Evolutionary conservation across 92 coral and sea anemone genomes (phyloP).

Genomic region (Plumapathes pennacea): DNA sequence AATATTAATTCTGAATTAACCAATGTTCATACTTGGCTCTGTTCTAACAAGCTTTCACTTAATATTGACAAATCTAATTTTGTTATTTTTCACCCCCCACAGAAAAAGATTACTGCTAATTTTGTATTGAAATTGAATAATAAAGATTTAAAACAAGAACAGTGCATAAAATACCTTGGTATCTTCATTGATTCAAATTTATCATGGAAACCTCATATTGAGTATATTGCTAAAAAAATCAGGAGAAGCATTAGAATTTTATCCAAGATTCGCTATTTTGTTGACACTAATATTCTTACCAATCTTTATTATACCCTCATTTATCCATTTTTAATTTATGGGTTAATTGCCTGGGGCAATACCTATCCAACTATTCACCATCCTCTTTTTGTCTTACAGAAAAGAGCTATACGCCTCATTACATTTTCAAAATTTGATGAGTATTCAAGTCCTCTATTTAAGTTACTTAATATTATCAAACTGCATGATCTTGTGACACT

Average conservation of each 20-base stretch:
- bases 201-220: too few relatives aligned
- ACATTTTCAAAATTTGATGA: slow-evolving; percentile 20
- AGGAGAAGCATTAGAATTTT: slow-evolving; percentile 7
- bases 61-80: too few relatives aligned
- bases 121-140: too few relatives aligned
- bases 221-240: too few relatives aligned
- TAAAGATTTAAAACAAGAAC: too few relatives aligned
- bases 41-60: too few relatives aligned
- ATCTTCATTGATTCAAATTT: too few relatives aligned
- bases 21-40: too few relatives aligned
- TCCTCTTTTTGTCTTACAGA: slow-evolving; percentile 35
- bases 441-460: slow-evolving; percentile 44
- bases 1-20: too few relatives aligned
- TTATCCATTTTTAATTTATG: slow-evolving; percentile 27
- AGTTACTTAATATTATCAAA: neutral
- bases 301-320: slow-evolving; percentile 4
- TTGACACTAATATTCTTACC: neutral
- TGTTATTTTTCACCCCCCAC: too few relatives aligned
- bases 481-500: slow-evolving; percentile 6
- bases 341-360: slow-evolving; percentile 44
- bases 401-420: slow-evolving; percentile 33
- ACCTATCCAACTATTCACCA: slow-evolving; percentile 28
- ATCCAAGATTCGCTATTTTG: slow-evolving; percentile 9
- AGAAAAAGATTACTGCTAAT: too few relatives aligned
- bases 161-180: too few relatives aligned